Evolutionary conservation across 2,888 invertebrate genomes (phyloP), one percentile per base, ranked within the genome.

Genomic region (Microdon myrmicae): DNA sequence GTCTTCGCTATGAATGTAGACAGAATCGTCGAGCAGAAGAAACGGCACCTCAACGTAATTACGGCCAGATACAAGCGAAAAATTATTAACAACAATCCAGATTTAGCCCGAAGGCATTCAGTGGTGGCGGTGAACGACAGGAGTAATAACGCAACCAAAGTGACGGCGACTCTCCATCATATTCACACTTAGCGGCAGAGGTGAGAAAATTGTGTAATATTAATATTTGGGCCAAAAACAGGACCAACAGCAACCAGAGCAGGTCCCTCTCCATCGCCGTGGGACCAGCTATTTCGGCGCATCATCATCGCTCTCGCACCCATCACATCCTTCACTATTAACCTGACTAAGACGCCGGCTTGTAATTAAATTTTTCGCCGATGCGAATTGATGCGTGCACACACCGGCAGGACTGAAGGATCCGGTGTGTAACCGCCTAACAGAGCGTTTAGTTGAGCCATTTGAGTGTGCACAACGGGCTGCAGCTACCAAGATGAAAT

Each of bases 341-440:
- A 64, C 51, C 41, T 53, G 51, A 43, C 37, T 12, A 35, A 47
- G 47, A 64, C 47, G 58, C 64, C 64, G 64, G 58, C 64, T 64
- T 64, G 58, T 64, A 58, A 64, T 64, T 64, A 64, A 64, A 64
- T 58, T 51, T 64, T 64, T 56, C 58, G 64, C 64, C 64, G 64
- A 60, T 55, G 53, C 59, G 38, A 45, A 59, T 45, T 58, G 59
- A 39, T 59, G 54, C 60, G 60, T 60, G 60, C 35, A 32, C 37
- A 47, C 45, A 41, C 47, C 29, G 51, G 37, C 10, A 31, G 32
- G 32, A 47, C n/a, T n/a, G 47, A 9, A 47, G 20, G 47, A 47
- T 53, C 47, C 39, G 25, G 39, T 55, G 64, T 56, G 64, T 53
- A 58, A 58, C 51, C 47, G 41, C 47, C 64, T 58, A 64, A 64